Evolutionary conservation across 2,113 vertebrate genomes (phyloP).

Genomic region (Melanostigma gelatinosum): DNA sequence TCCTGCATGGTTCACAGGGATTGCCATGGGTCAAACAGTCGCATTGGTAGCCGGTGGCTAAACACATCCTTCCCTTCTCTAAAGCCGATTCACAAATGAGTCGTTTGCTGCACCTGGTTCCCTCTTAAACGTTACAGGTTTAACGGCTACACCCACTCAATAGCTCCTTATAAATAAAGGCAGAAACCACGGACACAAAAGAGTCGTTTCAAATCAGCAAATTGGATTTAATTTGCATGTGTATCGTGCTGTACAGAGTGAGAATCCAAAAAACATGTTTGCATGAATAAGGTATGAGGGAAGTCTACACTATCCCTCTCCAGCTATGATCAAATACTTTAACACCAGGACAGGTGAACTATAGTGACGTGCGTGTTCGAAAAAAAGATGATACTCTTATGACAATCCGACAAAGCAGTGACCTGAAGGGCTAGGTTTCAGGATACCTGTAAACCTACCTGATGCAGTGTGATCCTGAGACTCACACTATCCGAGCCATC

Average conservation of each 20-base stretch:
- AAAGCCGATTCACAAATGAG: constrained; percentile 12
- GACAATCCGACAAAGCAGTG: neutral
- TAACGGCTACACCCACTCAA: constrained; percentile 57
- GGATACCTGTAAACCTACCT: constrained; percentile 59
- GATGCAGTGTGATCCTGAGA: constrained; percentile 31
- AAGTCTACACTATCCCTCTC: neutral
- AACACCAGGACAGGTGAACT: neutral
- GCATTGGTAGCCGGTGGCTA: constrained; percentile 46
- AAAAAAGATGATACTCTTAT: neutral
- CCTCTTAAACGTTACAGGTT: constrained; percentile 51
- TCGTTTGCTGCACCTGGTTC: constrained; percentile 8
- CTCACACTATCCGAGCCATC: neutral
- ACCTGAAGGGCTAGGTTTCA: constrained; percentile 4
- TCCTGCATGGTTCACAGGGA: constrained; percentile 70
- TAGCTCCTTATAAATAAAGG: neutral
- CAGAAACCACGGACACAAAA: constrained; percentile 48
- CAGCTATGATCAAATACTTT: neutral
- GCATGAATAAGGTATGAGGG: neutral
- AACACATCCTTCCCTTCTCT: constrained; percentile 53
- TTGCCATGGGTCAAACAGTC: constrained; percentile 53
- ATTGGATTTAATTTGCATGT: constrained; percentile 6
- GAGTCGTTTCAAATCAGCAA: constrained; percentile 32
- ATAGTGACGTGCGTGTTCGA: neutral
- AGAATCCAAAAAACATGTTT: constrained; percentile 19
- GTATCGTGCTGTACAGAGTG: neutral